Evolutionary conservation across 2,888 invertebrate species (phyloP).

Genomic region (Orchesella flavescens): DNA sequence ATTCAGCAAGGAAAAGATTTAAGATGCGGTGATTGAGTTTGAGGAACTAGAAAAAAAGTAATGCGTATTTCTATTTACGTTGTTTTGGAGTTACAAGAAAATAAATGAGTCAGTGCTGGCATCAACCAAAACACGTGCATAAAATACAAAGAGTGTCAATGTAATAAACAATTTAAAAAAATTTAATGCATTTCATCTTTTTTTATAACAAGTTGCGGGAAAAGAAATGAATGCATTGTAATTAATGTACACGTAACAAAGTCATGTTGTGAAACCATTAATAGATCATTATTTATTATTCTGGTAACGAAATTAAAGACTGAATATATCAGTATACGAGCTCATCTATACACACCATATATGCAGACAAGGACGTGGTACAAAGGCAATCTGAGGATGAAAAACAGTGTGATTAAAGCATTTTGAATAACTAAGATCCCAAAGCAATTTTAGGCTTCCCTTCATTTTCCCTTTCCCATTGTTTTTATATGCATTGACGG

Average conservation of each 20-base stretch:
- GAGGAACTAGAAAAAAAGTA: slow-evolving; percentile 23
- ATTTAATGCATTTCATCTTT: slow-evolving; percentile 41
- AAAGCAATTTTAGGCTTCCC: slow-evolving; percentile 39
- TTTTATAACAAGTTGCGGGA: background rate
- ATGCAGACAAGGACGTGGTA: background rate
- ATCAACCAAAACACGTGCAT: too few relatives aligned
- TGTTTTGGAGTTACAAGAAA: slow-evolving; percentile 14
- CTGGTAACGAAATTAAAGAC: too few relatives aligned
- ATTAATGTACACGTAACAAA: too few relatives aligned
- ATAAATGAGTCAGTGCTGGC: background rate
- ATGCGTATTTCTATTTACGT: slow-evolving; percentile 55
- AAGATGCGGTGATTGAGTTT: background rate
- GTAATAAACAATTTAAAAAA: too few relatives aligned
- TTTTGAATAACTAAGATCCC: slow-evolving; percentile 36
- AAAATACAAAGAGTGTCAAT: too few relatives aligned
- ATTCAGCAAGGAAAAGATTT: slow-evolving; percentile 17
- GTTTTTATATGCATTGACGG: slow-evolving; percentile 33
- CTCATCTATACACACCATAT: background rate
- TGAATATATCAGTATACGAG: background rate
- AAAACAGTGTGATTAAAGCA: slow-evolving; percentile 32
- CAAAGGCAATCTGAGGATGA: background rate
- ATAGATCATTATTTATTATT: too few relatives aligned
- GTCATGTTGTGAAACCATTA: too few relatives aligned
- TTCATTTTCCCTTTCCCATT: slow-evolving; percentile 18
- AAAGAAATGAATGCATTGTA: background rate